phyloP scores from a whole-genome alignment of 2,797 vertebrate species.

The Leptoclinus maculatus region DNA sequence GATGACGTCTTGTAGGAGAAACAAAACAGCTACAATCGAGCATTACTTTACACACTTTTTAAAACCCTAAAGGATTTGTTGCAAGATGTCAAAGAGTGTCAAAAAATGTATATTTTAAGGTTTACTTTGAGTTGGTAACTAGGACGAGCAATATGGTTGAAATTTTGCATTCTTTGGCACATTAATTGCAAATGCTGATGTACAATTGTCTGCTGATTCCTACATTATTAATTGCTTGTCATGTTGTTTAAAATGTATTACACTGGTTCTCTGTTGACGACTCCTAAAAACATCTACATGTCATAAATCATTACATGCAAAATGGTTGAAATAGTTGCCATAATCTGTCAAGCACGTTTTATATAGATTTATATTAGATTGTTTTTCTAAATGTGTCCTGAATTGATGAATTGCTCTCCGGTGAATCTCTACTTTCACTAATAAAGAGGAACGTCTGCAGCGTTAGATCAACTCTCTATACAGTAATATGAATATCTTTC shows the following conservation, averaged over 20 bases:
- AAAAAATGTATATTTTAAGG: background rate
- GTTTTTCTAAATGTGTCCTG: no score
- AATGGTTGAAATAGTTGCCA: no score
- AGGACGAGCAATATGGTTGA: background rate
- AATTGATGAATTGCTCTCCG: no score
- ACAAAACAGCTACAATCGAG: background rate
- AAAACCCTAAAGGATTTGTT: background rate
- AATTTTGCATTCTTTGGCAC: background rate
- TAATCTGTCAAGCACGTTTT: no score
- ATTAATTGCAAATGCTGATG: no score
- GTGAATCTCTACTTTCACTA: no score
- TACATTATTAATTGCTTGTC: background rate
- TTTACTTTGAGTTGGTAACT: background rate
- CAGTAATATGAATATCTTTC: background rate
- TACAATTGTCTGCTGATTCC: background rate
- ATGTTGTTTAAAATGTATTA: background rate
- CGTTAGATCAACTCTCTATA: no score
- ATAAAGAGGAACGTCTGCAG: no score
- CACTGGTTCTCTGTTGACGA: background rate
- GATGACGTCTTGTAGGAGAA: conserved; percentile 3
- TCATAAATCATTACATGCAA: no score
- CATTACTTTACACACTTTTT: background rate
- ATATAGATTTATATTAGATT: no score
- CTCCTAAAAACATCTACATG: background rate
- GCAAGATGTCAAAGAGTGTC: background rate